Evolutionary conservation across 2,797 vertebrate genomes (phyloP), one percentile per base, ranked within the genome.

Genomic region (Sebastes melanostomus): DNA sequence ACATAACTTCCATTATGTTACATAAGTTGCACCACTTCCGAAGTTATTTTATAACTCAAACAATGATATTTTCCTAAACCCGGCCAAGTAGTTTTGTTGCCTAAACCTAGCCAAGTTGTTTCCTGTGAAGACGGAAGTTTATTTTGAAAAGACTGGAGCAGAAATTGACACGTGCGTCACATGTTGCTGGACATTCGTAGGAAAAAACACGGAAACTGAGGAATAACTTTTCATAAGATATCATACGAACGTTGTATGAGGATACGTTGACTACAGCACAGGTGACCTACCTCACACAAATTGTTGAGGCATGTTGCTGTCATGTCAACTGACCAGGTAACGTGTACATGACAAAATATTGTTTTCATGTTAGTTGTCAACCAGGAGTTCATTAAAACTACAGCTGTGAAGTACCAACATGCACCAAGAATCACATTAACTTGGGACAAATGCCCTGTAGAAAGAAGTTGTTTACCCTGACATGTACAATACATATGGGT

Each of bases 401-500:
- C 32, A 34, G 1, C 56, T 22, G 29, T 13, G 11, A 76, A 36
- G 18, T 3, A 59, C 24, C 24, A 77, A 27, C 27, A 27, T 58
- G 54, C n/a, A 56, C 14, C 65, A 50, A 42, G n/a, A 66, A 18
- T 61, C 29, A 62, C 59, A 66, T 52, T 32, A 74, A 25, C 55
- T 4, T 46, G 72, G 56, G 38, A 76, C 12, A 75, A 66, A 69
- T 42, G 3, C 58, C 50, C 66, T 46, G 36, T 50, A 65, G 30
- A 20, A 20, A 66, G 38, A 36, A 5, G 14, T 34, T 72, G 60
- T 79, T 81, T 76, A 54, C 14, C 11, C 52, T 16, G 56, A 68
- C 22, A 38, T 8, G 14, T 55, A 58, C 0, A 81, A 65, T 32
- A 56, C 42, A 9, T 59, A 4, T 29, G 61, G 52, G 66, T 27